Conservation (phyloP, 2,797 vertebrate species). For the Notamacropus eugenii region DNA sequence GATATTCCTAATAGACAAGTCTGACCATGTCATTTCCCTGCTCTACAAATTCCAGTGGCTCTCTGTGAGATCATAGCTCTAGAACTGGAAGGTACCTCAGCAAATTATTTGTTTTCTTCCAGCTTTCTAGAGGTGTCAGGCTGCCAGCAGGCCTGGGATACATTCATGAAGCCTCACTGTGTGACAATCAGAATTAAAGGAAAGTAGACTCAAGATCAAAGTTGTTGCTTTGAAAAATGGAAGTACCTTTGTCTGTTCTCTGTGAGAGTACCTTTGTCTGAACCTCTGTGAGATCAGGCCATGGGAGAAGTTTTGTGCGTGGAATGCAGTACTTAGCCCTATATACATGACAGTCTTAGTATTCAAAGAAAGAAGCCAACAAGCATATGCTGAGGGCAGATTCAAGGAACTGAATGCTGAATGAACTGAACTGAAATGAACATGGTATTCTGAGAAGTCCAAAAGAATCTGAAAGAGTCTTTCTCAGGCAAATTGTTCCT, state of each 20-base stretch:
- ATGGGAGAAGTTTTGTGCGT: background rate
- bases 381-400: background rate
- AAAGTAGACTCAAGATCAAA: background rate
- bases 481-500: background rate
- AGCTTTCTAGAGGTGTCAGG: background rate
- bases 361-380: background rate
- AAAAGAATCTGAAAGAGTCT: background rate
- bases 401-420: background rate
- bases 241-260: too few relatives aligned
- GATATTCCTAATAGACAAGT: background rate
- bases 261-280: too few relatives aligned
- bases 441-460: background rate
- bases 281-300: background rate
- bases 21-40: background rate
- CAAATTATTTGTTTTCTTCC: background rate
- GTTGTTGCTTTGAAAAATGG: background rate
- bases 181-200: background rate
- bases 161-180: background rate
- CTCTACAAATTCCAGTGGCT: background rate
- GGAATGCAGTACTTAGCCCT: background rate
- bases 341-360: background rate
- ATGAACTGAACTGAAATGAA: too few relatives aligned
- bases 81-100: background rate
- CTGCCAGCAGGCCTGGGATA: background rate
- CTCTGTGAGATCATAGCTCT: background rate